Base-by-base conservation (phyloP, 2,113 vertebrate species). In the Picathartes gymnocephalus region DNA sequence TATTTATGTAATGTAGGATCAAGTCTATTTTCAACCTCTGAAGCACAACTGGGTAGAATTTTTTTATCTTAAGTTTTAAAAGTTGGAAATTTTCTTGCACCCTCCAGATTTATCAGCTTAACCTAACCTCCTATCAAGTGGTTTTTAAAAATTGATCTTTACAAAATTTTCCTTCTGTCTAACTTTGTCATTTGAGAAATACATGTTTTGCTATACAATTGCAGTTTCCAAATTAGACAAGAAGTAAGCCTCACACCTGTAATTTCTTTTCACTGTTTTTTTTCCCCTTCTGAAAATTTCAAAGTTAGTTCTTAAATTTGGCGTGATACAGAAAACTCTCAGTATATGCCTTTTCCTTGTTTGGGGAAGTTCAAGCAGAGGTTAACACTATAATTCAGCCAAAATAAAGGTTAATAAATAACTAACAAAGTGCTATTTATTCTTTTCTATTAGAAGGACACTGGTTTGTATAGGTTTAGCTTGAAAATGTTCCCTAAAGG, bases 381-480 rank as follows among this genome's bases (percentile, higher is more conserved):
- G 54, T 89, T 93, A 95, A 82, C 57, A 84, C 51, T 77, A 60
- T 69, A 80, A 87, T 92, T 87, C 72, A 65, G 35, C 35, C 31
- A 94, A 79, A 54, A 30, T 35, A 64, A 92, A 93, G 30, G 60
- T 94, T 88, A 86, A 91, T 93, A 87, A 95, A 88, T 93, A 86
- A 65, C 62, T 81, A 91, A 30, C 23, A 61, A 84, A 81, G 22
- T 7, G 4, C 65, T 68, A 84, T 73, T 78, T 93, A 73, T 82
- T 87, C 10, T 76, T 79, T 79, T 78, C 57, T 82, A 21, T 89
- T 92, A 87, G 45, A 89, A 94, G 68, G 70, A 82, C 61, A 58
- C 4, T 0, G 3, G 21, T 81, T 84, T 91, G 19, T 53, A 21
- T 48, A 65, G 15, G 15, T 88, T 91, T 85, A 20, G 10, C 76